Evolutionary conservation across 1,140 invertebrate species (phyloP), one percentile per base, ranked within the genome.

Genomic region (Drosophila subobscura): DNA sequence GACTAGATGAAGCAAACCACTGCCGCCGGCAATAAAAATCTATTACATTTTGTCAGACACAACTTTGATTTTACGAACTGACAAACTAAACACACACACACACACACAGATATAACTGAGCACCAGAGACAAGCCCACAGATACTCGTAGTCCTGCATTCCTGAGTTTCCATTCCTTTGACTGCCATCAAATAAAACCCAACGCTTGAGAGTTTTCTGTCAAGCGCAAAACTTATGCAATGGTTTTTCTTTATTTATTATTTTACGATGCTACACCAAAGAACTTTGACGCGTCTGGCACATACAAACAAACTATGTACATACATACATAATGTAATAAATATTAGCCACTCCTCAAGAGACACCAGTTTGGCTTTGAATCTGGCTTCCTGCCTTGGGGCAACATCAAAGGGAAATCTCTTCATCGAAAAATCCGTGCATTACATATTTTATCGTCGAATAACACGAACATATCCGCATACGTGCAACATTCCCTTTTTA

Each of bases 21-120:
- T 40, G 70, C 63, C 44, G 60, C 59, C 72, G 66, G 75, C 79
- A 76, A 84, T 79, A 84, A 84, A 84, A 84, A 72, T 63, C 79
- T 65, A 84, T 84, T 84, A 84, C 75, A 60, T 63, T 73, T 66
- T 79, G 66, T 33, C 50, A 71, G 72, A 73, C 76, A 84, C 76
- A 85, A 79, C 80, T 85, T 84, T 84, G 80, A 85, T 84, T 84
- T 85, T 72, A 73, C 76, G 67, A 84, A 85, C 72, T 84, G 80
- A 65, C 80, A 79, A 84, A 76, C 75, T 64, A 33, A 51, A 67
- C 46, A 68, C 47, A 77, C 63, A 72, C 27, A 42, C 40, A 51
- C 46, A 25, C 14, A 51, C 46, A n/a, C 33, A 47, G 41, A 57
- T 55, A 46, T 10, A 37, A 10, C 47, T 44, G 27, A 51, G 10